Base-by-base conservation (phyloP, 2,888 invertebrate genomes). In the Agrochola macilenta region DNA sequence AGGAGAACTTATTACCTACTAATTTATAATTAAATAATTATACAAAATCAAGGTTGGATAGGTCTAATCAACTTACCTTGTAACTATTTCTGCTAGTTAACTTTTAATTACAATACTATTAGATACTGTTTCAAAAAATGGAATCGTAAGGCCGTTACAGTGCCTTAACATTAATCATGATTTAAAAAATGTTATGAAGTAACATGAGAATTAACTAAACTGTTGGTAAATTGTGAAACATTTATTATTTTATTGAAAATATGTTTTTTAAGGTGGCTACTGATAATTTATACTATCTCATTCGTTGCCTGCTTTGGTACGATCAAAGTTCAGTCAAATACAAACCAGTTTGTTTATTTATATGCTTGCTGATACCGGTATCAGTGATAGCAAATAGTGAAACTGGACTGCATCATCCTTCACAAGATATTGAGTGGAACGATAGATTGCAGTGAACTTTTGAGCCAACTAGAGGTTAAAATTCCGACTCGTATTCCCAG, bases 251-350 rank as follows among this genome's bases (percentile, higher is more conserved):
- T 26, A 5, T 26, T 12, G 0, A 14, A 20, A 20, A 52, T 30
- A 23, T 4, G 30, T 8, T 52, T 20, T 52, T 20, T 52, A 17
- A 20, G 52, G 52, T 52, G 20, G 52, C 52, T 52, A 61, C 60
- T 9, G 64, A 76, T 73, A 61, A 57, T 17, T 20, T 35, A 20
- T 1, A 3, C 1, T 17, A 23, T 52, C 11, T 35, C 12, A 12
- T n/a, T 57, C n/a, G 20, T 20, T n/a, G 63, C 7, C 23, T 1
- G 26, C 57, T 49, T 43, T 26, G 3, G 12, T 52, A 9, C 26
- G 26, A 64, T 46, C 57, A 46, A 79, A 69, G 79, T 23, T 35
- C 58, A 79, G 12, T 79, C 11, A 46, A 58, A 52, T 60, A 14
- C 2, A 43, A 64, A 60, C 23, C 35, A 20, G 43, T 52, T 71